These are phyloP conservation scores for Drosophila pectinifera DNA, from an alignment of 1,140 invertebrate genomes.

Conservation along the genomic window DNA sequence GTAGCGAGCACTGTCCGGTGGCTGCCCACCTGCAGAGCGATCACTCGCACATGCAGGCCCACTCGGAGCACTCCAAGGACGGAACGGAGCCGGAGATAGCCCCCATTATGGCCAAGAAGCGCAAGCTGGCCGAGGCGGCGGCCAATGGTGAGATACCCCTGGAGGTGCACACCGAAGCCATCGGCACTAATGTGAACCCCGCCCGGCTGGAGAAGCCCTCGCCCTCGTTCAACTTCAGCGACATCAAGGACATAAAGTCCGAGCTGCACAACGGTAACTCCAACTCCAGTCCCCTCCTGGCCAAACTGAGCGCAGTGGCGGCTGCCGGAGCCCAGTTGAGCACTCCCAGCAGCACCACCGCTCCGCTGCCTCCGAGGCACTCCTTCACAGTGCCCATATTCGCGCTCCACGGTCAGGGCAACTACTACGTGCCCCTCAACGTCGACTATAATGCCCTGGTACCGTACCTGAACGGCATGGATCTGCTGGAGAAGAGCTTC, in stretches of 20 bases:
- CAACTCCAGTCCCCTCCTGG: slow-evolving; percentile 61
- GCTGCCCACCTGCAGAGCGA: slow-evolving; percentile 74
- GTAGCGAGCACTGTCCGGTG: slow-evolving; percentile 70
- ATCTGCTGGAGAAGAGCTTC: slow-evolving; percentile 86
- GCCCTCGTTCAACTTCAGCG: slow-evolving; percentile 69
- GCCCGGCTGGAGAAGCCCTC: slow-evolving; percentile 58
- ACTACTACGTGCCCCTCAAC: slow-evolving; percentile 96
- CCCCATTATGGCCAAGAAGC: slow-evolving; percentile 80
- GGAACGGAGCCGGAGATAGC: slow-evolving; percentile 81
- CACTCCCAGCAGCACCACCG: slow-evolving; percentile 80
- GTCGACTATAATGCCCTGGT: slow-evolving; percentile 91
- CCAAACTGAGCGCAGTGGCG: slow-evolving; percentile 46
- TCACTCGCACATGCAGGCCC: slow-evolving; percentile 73
- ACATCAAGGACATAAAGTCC: slow-evolving; percentile 80
- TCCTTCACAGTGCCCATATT: slow-evolving; percentile 90
- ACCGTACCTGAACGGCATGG: slow-evolving; percentile 88
- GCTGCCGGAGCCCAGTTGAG: slow-evolving; percentile 47
- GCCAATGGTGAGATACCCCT: slow-evolving; percentile 59
- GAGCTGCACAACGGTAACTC: slow-evolving; percentile 69
- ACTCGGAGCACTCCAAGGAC: slow-evolving; percentile 82
- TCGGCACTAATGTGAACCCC: slow-evolving; percentile 14
- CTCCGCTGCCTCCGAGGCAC: slow-evolving; percentile 67
- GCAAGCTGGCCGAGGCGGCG: slow-evolving; percentile 73
- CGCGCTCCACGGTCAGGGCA: slow-evolving; percentile 92
- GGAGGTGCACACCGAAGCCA: slow-evolving; percentile 50